Evolutionary conservation across 2,113 vertebrate species (phyloP).

Genomic region (Trogon melanurus): DNA sequence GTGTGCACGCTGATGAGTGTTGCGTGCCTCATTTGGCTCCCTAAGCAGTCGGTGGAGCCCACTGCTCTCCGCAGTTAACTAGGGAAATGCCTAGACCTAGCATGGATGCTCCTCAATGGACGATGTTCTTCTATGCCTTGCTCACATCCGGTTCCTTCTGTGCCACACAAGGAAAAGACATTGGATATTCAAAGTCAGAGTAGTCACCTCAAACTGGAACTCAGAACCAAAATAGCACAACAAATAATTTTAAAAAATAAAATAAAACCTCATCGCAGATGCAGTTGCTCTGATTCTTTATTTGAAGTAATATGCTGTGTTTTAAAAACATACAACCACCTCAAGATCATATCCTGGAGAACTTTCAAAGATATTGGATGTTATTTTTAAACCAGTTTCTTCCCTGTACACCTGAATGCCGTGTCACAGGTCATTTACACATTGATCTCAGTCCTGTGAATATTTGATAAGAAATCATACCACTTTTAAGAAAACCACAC

Average conservation of each 20-base stretch:
- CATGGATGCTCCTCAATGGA: not conserved
- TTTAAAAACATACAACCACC: not conserved
- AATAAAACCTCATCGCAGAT: not conserved
- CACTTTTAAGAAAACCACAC: not conserved
- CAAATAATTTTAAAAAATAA: not conserved
- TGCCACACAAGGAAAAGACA: not conserved
- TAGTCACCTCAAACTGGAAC: not conserved
- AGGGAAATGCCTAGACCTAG: not conserved
- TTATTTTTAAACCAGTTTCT: not conserved
- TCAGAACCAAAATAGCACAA: not conserved
- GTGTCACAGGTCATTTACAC: not conserved
- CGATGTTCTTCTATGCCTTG: not conserved
- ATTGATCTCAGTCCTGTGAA: not conserved
- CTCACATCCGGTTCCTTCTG: not conserved
- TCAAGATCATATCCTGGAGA: not conserved
- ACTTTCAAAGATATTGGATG: not conserved
- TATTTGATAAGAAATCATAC: not conserved
- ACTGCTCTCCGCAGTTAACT: not conserved
- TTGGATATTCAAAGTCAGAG: not conserved
- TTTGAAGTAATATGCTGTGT: not conserved
- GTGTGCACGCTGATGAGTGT: accelerated
- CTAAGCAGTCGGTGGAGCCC: accelerated
- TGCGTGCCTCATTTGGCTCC: not conserved
- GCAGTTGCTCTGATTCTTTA: not conserved
- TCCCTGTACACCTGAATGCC: not conserved